phyloP scores from a whole-genome alignment of 2,113 vertebrate species.

The Embiotoca jacksoni region DNA sequence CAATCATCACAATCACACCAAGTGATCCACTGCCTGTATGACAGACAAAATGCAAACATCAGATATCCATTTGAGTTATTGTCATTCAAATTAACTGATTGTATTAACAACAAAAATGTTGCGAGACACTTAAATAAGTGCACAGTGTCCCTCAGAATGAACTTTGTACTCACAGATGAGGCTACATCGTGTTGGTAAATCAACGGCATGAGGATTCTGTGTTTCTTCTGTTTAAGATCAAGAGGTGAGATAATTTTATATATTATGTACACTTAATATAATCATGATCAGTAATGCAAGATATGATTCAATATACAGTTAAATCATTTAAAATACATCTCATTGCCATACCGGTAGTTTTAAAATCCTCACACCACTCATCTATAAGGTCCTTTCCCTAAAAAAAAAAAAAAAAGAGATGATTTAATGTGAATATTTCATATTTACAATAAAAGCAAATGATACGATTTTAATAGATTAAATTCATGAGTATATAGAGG shows the following conservation, averaged over 20 bases:
- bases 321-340: background rate
- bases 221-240: background rate
- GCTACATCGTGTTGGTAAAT: background rate
- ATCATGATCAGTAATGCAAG: too few relatives aligned
- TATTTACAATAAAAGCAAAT: background rate
- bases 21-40: fast-evolving
- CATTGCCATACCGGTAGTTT: background rate
- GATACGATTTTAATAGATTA: background rate
- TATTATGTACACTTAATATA: background rate
- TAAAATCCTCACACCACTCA: background rate
- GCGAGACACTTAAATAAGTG: background rate
- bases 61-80: background rate
- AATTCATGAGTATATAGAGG: background rate
- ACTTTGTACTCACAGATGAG: constrained; percentile 10
- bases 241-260: background rate
- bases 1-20: fast-evolving
- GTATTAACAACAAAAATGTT: background rate
- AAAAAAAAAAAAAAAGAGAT: background rate
- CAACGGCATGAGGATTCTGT: fast-evolving
- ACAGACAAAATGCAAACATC: constrained; percentile 7
- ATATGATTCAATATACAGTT: fast-evolving
- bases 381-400: fast-evolving
- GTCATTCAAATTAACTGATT: background rate
- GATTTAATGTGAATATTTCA: background rate
- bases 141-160: background rate